phyloP scores from a whole-genome alignment of 2,888 invertebrate genomes.

The Dicranocentrus wangi region DNA sequence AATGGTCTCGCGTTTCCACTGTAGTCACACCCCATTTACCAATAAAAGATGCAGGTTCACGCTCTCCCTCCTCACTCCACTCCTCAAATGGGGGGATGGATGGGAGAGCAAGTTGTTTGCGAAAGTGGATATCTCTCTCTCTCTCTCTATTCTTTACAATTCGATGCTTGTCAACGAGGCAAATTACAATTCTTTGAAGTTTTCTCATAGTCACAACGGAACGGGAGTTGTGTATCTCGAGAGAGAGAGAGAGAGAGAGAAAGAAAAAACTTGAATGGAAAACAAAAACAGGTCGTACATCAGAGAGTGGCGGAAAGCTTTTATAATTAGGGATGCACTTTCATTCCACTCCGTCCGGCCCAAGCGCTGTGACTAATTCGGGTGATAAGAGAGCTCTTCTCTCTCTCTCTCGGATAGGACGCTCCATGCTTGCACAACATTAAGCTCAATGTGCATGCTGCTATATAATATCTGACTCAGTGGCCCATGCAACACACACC shows the following conservation, averaged over 20 bases:
- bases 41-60: slow-evolving; percentile 35
- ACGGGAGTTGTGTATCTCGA: no score
- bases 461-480: background rate
- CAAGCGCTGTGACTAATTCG: background rate
- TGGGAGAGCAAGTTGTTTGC: no score
- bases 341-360: no score
- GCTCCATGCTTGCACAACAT: background rate
- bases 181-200: no score
- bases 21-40: slow-evolving; percentile 57
- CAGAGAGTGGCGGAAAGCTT: background rate
- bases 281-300: background rate
- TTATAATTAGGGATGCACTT: background rate
- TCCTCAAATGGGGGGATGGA: no score
- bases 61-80: background rate
- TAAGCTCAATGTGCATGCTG: background rate
- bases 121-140: no score
- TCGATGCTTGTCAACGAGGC: background rate
- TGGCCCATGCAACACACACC: background rate
- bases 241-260: no score
- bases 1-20: no score
- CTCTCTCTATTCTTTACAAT: background rate
- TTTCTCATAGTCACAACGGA: no score
- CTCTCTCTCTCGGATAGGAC: no score
- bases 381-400: background rate
- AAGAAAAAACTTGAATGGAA: background rate